Base-by-base conservation (phyloP, 2,113 vertebrate genomes). In the Saguinus imperator region DNA sequence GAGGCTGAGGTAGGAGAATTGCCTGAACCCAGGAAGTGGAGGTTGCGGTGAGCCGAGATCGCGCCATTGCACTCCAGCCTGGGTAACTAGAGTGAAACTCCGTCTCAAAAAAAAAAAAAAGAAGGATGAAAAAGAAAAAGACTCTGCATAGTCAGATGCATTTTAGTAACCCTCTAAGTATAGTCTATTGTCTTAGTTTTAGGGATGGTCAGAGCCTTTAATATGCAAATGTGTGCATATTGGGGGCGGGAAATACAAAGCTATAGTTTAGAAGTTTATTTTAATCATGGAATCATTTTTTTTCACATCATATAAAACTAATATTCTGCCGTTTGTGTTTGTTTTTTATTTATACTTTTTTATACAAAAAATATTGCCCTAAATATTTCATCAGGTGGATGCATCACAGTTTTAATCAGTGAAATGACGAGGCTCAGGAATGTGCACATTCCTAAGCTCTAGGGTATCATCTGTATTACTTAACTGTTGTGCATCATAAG, bases 391-490 rank as follows among this genome's bases (percentile, higher is more conserved):
- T 83, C 35, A 58, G 32, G 68, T 23, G 5, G 10, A 45, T 27
- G 8, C 8, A n/a, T 1, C 16, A 76, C 13, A 81, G 29, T 66
- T 91, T 35, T 25, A 37, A 89, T 79, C 37, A 87, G n/a, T 57
- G 20, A 72, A 77, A 83, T 18, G 17, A 87, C 14, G 8, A 77
- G 25, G 10, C 55, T 40, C 76, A 66, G 29, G 27, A n/a, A 4
- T 48, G 27, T 3, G 0, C 18, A 75, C 25, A 37, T 29, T 55
- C 37, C 8, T 0, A 12, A 48, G 11, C 35, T 20, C 8, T 6
- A 20, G 4, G 18, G 29, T 52, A 7, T 11, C 8, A 18, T 77
- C 77, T 27, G 2, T 14, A 32, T 8, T 12, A 57, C 37, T 27
- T 76, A 25, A 29, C 21, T 8, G 8, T 2, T 79, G 43, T 18